Percentiles rank a stretch among this genome's conserved stretches.
Evolutionary conservation across 2,797 vertebrate species (phyloP).

Genomic region (Sparidentex hasta): DNA sequence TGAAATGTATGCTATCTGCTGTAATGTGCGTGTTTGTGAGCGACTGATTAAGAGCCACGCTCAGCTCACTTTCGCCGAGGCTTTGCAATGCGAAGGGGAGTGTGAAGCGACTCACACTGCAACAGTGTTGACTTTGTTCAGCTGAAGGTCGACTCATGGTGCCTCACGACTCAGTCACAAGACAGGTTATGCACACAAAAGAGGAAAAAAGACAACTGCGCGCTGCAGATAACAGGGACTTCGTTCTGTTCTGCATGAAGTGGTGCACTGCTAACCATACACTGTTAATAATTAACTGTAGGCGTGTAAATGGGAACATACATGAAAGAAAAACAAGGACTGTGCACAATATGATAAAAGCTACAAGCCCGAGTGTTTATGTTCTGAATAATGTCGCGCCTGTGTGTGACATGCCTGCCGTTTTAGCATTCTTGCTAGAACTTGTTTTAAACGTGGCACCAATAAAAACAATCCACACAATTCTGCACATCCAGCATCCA

Average conservation of each 20-base stretch:
- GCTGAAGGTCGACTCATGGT: conserved; percentile 44
- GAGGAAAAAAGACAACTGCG: conserved; percentile 23
- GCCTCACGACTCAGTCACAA: conserved; percentile 59
- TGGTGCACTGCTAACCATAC: conserved; percentile 15
- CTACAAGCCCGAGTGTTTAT: neutral
- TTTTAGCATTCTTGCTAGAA: conserved; percentile 15
- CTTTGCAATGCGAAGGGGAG: neutral
- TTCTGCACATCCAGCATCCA: neutral
- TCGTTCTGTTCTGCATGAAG: neutral
- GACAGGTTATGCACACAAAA: conserved; percentile 46
- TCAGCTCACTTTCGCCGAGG: neutral
- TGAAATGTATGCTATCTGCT: neutral
- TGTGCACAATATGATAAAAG: conserved; percentile 5
- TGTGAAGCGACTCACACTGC: conserved; percentile 5
- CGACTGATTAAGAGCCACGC: neutral
- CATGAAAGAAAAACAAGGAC: neutral
- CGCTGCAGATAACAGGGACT: conserved; percentile 32
- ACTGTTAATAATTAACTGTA: conserved; percentile 24
- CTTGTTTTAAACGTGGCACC: neutral
- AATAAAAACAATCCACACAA: neutral
- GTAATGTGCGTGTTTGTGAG: neutral
- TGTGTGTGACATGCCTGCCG: conserved; percentile 21
- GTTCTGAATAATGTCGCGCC: neutral
- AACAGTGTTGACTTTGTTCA: conserved; percentile 65
- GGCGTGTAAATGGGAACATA: neutral